Evolutionary conservation across 92 coral and sea anemone species (phyloP).

Genomic region (Pocillopora grandis): DNA sequence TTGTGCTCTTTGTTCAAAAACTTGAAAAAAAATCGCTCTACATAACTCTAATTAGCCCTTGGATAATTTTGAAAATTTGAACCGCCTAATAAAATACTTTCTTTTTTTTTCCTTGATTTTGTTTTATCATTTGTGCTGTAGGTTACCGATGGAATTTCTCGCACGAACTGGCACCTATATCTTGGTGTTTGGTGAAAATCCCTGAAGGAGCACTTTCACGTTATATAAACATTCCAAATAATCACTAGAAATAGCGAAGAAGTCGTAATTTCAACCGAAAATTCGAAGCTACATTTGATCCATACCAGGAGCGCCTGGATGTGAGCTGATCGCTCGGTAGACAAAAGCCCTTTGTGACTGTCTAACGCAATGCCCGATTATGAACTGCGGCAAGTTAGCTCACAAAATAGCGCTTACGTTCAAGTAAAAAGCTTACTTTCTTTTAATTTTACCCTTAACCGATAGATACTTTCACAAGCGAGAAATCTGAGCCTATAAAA

Average conservation of each 20-base stretch:
- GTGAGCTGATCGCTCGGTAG: neutral
- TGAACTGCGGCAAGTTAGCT: neutral
- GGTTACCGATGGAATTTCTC: no score
- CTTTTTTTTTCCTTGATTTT: no score
- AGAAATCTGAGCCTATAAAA: neutral
- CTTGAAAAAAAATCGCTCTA: no score
- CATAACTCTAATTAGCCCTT: no score
- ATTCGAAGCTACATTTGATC: neutral
- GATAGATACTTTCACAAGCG: neutral
- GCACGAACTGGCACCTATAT: no score
- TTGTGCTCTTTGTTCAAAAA: neutral
- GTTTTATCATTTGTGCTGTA: no score
- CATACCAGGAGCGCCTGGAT: neutral
- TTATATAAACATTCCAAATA: neutral
- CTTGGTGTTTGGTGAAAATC: no score
- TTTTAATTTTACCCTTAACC: neutral
- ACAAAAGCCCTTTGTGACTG: conserved; percentile 29
- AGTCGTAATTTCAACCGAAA: neutral
- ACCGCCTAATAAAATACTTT: no score
- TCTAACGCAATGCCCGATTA: neutral
- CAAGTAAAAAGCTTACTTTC: neutral
- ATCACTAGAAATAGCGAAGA: neutral
- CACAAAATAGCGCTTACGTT: neutral
- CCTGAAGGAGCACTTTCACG: neutral
- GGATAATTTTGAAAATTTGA: no score